phyloP scores from a whole-genome alignment of 2,113 vertebrate species.

The Neolamprologus ventralis region DNA sequence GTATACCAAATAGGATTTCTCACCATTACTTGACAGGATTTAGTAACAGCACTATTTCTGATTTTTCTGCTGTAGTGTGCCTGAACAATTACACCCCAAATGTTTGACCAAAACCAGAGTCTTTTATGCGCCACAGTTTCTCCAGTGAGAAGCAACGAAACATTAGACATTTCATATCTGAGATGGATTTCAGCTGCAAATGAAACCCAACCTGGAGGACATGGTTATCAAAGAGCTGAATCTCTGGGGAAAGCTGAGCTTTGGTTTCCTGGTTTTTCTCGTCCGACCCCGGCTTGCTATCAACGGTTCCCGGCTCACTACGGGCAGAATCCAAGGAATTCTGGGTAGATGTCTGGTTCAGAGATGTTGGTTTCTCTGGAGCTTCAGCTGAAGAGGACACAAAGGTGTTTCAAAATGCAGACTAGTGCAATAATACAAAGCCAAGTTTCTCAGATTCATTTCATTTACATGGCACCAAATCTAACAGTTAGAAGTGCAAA shows the following conservation, averaged over 20 bases:
- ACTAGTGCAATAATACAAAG: neutral
- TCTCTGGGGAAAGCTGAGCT: neutral
- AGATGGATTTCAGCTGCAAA: neutral
- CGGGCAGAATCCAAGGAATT: neutral
- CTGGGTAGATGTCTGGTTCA: neutral
- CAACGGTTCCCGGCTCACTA: neutral
- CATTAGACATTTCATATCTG: neutral
- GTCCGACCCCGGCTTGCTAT: neutral
- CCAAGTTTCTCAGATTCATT: neutral
- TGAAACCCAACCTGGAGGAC: conserved; percentile 51
- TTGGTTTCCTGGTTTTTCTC: neutral
- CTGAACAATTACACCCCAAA: neutral
- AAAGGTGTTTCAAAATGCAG: neutral
- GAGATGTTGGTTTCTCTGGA: neutral
- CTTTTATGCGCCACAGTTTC: fast-evolving
- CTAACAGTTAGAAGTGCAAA: neutral
- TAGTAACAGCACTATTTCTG: neutral
- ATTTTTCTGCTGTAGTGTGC: neutral
- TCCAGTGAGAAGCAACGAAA: fast-evolving
- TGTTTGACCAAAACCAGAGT: neutral
- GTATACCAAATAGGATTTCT: neutral
- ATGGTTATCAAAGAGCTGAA: conserved; percentile 29
- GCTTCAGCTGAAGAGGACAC: neutral
- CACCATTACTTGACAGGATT: neutral
- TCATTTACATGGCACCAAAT: neutral